Conservation (phyloP, 2,888 invertebrate genomes). For the Drosophila borealis region DNA sequence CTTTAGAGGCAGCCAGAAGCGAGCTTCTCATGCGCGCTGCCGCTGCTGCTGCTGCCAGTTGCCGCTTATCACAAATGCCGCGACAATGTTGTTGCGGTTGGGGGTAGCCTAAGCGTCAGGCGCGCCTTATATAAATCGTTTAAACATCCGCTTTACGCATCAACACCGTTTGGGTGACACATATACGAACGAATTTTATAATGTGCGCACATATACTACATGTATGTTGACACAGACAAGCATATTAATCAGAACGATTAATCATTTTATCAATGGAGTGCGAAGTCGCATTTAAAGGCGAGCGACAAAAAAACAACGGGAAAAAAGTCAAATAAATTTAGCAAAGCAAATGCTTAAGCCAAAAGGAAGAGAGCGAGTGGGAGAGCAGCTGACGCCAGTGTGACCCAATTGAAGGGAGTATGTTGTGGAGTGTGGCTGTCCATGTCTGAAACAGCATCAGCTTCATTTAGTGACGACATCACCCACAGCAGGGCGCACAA, state of each 20-base stretch:
- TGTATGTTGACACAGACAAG: slow-evolving; percentile 6
- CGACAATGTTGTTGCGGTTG: slow-evolving; percentile 41
- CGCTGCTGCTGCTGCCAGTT: slow-evolving; percentile 3
- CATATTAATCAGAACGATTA: slow-evolving; percentile 69
- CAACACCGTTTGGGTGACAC: slow-evolving; percentile 57
- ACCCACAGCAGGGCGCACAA: slow-evolving; percentile 63
- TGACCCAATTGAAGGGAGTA: slow-evolving; percentile 69
- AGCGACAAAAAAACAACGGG: slow-evolving; percentile 27
- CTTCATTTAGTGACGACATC: slow-evolving; percentile 69
- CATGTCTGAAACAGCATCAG: slow-evolving; percentile 19
- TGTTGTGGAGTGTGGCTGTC: slow-evolving; percentile 18
- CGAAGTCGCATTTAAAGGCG: slow-evolving; percentile 51
- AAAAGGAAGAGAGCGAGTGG: slow-evolving; percentile 1
- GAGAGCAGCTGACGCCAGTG: slow-evolving; percentile 47
- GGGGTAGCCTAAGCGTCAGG: slow-evolving; percentile 21
- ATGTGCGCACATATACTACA: neutral
- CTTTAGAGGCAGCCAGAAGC: slow-evolving; percentile 9
- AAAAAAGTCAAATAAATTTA: slow-evolving; percentile 34
- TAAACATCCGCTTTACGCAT: slow-evolving; percentile 73
- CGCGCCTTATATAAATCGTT: slow-evolving; percentile 59
- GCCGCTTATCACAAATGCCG: slow-evolving; percentile 45
- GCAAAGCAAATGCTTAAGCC: slow-evolving; percentile 21
- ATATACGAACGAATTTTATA: slow-evolving; percentile 24
- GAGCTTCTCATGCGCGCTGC: slow-evolving; percentile 1
- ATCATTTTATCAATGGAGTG: slow-evolving; percentile 81